These are phyloP conservation scores for Sarcophaga subvicina DNA, from an alignment of 2,888 invertebrate species.

Conservation along the genomic window DNA sequence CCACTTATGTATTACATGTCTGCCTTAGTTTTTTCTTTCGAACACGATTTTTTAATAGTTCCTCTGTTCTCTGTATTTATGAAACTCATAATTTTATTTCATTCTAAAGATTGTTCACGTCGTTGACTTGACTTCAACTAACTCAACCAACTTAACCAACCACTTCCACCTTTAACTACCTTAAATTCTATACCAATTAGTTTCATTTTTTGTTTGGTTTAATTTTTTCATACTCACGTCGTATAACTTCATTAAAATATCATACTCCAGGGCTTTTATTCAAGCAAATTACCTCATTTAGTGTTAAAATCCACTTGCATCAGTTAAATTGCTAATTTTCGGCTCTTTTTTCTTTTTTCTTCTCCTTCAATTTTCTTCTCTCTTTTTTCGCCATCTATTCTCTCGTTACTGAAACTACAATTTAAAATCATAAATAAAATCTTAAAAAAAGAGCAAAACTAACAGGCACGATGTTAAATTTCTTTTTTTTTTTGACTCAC, in stretches of 20 bases:
- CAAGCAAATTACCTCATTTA: not conserved
- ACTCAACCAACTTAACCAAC: not conserved
- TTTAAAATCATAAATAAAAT: conserved; percentile 33
- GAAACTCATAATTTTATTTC: no score
- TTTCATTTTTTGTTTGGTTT: not conserved
- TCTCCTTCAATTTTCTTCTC: not conserved
- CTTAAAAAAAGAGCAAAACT: not conserved
- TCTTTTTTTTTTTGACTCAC: not conserved
- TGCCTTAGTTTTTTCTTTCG: no score
- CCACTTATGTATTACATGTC: no score
- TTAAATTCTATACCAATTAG: not conserved
- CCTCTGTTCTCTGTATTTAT: no score
- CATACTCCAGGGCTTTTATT: conserved; percentile 4
- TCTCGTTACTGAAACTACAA: conserved; percentile 10
- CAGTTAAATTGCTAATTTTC: conserved; percentile 28
- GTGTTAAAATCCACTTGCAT: conserved; percentile 12
- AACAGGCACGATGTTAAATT: not conserved
- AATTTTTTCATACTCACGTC: not conserved
- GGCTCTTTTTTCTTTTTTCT: not conserved
- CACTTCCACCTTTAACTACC: not conserved
- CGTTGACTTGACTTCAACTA: no score
- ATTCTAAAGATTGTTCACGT: no score
- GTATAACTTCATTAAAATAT: not conserved
- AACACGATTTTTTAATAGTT: no score
- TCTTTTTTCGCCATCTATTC: not conserved